Evolutionary conservation across 1,140 invertebrate genomes (phyloP).

Genomic region (Mactra quadrangularis): DNA sequence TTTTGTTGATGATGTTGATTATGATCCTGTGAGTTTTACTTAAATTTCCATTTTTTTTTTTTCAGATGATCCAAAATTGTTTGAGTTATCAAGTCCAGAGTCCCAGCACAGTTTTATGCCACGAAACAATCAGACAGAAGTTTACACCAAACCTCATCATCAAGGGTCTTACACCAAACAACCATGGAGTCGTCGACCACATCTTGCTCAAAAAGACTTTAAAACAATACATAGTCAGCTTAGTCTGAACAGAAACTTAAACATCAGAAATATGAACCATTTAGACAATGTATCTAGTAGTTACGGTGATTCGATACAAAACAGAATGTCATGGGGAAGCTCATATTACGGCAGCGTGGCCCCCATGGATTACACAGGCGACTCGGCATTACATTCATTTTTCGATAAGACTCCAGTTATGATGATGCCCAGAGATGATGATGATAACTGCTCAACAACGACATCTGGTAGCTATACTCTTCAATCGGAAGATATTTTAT

Average conservation of each 20-base stretch:
- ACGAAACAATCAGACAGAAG: neutral
- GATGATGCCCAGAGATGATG: constrained; percentile 41
- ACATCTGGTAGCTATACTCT: constrained; percentile 60
- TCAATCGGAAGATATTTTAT: constrained; percentile 54
- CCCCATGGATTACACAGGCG: constrained; percentile 55
- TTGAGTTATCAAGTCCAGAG: constrained; percentile 57
- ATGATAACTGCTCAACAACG: constrained; percentile 61
- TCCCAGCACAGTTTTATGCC: constrained; percentile 31
- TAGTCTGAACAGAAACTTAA: constrained; percentile 40
- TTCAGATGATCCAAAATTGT: constrained; percentile 61
- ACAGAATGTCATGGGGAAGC: constrained; percentile 37
- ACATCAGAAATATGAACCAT: constrained; percentile 2
- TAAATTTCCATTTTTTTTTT: constrained; percentile 28
- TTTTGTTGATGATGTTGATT: no score
- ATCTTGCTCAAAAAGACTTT: constrained; percentile 32
- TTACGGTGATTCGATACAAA: constrained; percentile 24
- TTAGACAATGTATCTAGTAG: constrained; percentile 33
- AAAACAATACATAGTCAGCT: constrained; percentile 28
- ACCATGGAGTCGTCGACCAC: constrained; percentile 42
- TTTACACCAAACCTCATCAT: neutral
- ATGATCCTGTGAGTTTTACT: no score
- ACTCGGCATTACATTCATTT: constrained; percentile 56
- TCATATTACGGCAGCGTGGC: constrained; percentile 1
- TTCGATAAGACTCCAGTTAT: constrained; percentile 53
- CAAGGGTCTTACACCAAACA: constrained; percentile 32